A percentile compares a stretch with the other conserved stretches of the same genome.
These are phyloP conservation scores for Xerus rutilus DNA, from an alignment of 2,797 vertebrate genomes.

Conservation along the genomic window DNA sequence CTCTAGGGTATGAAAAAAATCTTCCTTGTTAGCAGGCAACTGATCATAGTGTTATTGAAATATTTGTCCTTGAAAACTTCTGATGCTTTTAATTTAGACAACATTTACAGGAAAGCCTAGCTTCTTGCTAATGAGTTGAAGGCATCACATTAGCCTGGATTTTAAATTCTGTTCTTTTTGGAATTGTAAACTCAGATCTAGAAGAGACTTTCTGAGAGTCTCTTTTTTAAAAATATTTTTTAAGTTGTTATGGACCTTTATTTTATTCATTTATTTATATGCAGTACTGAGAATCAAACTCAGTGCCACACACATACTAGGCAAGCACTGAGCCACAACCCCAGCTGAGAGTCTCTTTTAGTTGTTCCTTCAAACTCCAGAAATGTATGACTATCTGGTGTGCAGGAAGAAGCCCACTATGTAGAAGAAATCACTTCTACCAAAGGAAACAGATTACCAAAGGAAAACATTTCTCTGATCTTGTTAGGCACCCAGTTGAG, in stretches of 20 bases:
- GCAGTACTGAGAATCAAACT: no score
- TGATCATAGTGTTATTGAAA: not conserved
- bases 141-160: not conserved
- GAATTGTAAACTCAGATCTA: not conserved
- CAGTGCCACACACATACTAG: no score
- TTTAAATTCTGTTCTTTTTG: constrained; percentile 59
- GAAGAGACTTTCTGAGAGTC: constrained; percentile 9
- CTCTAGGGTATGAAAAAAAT: constrained; percentile 24
- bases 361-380: not conserved
- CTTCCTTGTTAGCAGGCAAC: not conserved
- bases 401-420: not conserved
- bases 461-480: not conserved
- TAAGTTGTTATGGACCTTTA: no score
- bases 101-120: not conserved
- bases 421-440: not conserved
- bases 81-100: constrained; percentile 1
- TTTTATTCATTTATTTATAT: no score
- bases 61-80: not conserved
- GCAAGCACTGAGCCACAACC: no score
- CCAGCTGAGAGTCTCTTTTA: constrained; percentile 5
- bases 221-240: not conserved
- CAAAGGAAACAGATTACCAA: not conserved
- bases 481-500: not conserved
- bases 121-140: constrained; percentile 8
- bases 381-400: not conserved